Percentiles rank a stretch among this genome's conserved stretches.
Conservation (phyloP, 2,113 vertebrate species). For the Cygnus atratus region DNA sequence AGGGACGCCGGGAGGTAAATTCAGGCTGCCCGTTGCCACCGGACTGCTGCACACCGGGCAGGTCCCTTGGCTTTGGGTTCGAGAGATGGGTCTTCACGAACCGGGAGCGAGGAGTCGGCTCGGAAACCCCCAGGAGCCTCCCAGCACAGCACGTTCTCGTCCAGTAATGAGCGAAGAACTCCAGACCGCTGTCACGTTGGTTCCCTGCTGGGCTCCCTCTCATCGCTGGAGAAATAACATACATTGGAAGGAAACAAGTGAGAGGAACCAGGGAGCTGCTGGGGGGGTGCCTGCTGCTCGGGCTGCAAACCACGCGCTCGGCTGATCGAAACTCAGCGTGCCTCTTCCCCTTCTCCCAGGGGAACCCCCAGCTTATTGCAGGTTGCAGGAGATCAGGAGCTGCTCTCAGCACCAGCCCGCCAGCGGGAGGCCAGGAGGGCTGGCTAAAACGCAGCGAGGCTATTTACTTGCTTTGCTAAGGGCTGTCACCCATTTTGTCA, state of each 20-base stretch:
- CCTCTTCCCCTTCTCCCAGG: background rate
- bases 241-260: background rate
- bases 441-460: background rate
- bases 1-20: background rate
- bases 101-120: background rate
- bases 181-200: fast-evolving
- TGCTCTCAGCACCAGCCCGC: background rate
- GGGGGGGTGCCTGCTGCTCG: background rate
- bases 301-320: background rate
- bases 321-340: constrained; percentile 8
- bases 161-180: background rate
- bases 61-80: background rate
- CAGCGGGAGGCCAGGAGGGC: background rate
- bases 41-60: fast-evolving
- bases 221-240: background rate
- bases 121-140: background rate
- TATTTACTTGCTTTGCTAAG: background rate
- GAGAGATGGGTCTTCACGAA: background rate
- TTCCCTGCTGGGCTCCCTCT: background rate
- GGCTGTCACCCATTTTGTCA: background rate
- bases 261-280: background rate
- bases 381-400: background rate
- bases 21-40: background rate
- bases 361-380: background rate
- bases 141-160: background rate